A percentile compares a stretch with the other conserved stretches of the same genome.
Conservation (phyloP, 1,140 invertebrate species). For the Cecropterus lyciades region DNA sequence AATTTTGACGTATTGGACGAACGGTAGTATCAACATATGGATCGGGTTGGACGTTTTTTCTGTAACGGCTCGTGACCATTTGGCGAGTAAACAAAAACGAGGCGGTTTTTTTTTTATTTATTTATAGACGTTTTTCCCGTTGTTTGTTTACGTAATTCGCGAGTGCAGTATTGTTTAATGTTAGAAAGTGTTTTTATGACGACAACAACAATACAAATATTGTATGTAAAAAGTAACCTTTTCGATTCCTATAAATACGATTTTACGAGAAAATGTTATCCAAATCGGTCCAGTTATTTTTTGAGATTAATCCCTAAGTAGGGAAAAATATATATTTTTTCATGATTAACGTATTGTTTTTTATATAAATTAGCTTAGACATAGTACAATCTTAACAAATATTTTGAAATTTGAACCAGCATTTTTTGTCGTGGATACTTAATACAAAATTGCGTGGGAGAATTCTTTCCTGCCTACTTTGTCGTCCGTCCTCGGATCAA, state of each 20-base stretch:
- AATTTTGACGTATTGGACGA: conserved; percentile 67
- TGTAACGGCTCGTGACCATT: conserved; percentile 24
- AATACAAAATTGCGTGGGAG: background rate
- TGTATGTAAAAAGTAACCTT: no score
- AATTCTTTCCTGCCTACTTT: background rate
- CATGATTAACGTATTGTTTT: no score
- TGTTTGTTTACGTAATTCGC: background rate
- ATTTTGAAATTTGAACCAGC: background rate
- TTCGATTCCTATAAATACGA: no score
- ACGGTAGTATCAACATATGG: conserved; percentile 42
- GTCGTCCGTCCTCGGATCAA: background rate
- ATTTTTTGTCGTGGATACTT: background rate
- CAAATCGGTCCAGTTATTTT: no score
- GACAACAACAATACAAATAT: no score
- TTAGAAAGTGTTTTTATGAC: no score
- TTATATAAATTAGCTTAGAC: no score
- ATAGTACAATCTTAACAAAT: no score
- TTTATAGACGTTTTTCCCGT: background rate
- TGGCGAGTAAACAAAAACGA: conserved; percentile 7
- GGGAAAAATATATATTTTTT: no score
- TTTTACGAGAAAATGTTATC: no score
- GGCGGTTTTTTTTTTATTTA: background rate
- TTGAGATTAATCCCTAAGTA: no score
- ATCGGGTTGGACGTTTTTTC: conserved; percentile 24
- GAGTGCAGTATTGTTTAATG: background rate